Base-by-base conservation (phyloP, 1,140 invertebrate genomes). In the Belonocnema kinseyi region DNA sequence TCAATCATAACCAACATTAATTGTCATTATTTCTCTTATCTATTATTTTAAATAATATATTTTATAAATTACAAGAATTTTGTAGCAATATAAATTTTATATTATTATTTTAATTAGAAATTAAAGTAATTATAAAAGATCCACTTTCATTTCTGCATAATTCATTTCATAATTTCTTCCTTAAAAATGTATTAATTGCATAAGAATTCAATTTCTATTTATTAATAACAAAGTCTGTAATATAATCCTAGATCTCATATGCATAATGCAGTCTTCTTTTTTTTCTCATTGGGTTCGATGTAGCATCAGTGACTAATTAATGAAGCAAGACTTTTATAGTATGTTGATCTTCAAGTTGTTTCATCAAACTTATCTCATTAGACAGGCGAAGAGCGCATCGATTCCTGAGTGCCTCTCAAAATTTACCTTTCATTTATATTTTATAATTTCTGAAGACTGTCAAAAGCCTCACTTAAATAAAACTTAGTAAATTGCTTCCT, bases 341-440 rank as follows among this genome's bases (percentile, higher is more conserved):
- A 26, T 66, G n/a, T 66, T 66, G 46, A 66, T 66, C 21, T 66
- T 33, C 6, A 66, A 66, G 26, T 66, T 66, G 26, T 66, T 66
- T 66, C 12, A 16, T 66, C 61, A 66, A 66, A 66, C 13, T 66
- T 66, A 66, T 66, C 61, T 66, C 61, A 66, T 66, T 66, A 66
- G 61, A 17, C 33, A 40, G 21, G 14, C 16, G 33, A 40, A 33
- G 13, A 66, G 26, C n/a, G 26, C 33, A 66, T 66, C 61, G 61
- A 66, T 33, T 66, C 61, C 26, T 33, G 21, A 66, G 10, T 14
- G 33, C 58, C 21, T 66, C 21, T 33, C 21, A 33, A 14, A 66
- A 66, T 66, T 66, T 66, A 66, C 33, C 58, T 66, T 66, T 66
- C 21, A 21, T 40, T 1, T 54, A 17, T 19, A 54, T n/a, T 10